phyloP scores from a whole-genome alignment of 2,113 vertebrate species.

The Anguilla rostrata region DNA sequence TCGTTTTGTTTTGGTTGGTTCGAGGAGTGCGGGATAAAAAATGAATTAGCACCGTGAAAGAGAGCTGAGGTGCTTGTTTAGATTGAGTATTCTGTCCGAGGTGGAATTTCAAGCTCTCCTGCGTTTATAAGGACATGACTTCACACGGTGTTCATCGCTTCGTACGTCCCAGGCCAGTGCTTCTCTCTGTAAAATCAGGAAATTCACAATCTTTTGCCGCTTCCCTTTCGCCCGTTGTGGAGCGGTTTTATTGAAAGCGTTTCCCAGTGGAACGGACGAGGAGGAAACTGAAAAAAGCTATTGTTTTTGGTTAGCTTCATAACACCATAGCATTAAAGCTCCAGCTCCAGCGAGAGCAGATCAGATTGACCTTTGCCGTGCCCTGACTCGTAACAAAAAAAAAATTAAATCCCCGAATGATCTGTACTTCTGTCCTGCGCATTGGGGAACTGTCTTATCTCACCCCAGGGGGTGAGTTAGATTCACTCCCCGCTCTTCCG shows the following conservation, averaged over 20 bases:
- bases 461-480: not conserved
- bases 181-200: not conserved
- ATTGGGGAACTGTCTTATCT: not conserved
- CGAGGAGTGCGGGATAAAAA: not conserved
- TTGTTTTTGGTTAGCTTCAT: not conserved
- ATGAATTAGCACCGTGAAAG: not conserved
- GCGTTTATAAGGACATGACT: not conserved
- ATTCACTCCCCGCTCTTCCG: not conserved
- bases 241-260: not conserved
- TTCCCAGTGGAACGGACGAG: not conserved
- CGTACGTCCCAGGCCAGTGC: not conserved
- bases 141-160: not conserved
- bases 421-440: not conserved
- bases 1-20: not conserved
- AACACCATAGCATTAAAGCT: not conserved
- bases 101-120: not conserved
- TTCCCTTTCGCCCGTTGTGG: not conserved
- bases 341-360: not conserved
- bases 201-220: not conserved
- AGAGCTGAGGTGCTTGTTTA: not conserved
- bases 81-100: not conserved
- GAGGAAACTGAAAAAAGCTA: not conserved
- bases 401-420: conserved; percentile 3
- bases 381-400: not conserved
- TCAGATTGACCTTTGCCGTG: not conserved